phyloP scores from a whole-genome alignment of 92 coral and sea anemone species.

The Plumapathes pennacea region DNA sequence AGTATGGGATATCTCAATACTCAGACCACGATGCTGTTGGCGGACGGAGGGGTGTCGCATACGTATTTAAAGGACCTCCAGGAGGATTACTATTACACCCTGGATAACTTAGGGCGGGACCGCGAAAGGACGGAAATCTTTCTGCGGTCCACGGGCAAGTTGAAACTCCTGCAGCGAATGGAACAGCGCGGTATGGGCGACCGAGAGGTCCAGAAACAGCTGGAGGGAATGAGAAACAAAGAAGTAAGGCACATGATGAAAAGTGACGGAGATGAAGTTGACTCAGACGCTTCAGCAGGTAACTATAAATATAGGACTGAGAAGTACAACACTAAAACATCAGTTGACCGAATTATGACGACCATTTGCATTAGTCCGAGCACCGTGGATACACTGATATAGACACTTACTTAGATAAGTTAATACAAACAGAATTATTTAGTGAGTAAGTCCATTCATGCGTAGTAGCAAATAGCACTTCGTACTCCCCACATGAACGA shows the following conservation, averaged over 20 bases:
- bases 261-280: slow-evolving; percentile 35
- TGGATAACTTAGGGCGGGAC: slow-evolving; percentile 56
- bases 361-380: slow-evolving; percentile 19
- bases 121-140: slow-evolving; percentile 59
- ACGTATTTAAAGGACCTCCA: slow-evolving; percentile 73
- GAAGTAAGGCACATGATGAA: slow-evolving; percentile 64
- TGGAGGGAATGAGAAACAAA: slow-evolving; percentile 39
- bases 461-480: no score
- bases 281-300: slow-evolving; percentile 13
- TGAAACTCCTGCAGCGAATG: slow-evolving; percentile 37
- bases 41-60: slow-evolving; percentile 84
- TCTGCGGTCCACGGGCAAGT: slow-evolving; percentile 61
- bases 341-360: no score
- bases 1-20: slow-evolving; percentile 83
- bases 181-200: slow-evolving; percentile 35
- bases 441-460: no score
- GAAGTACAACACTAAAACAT: no score
- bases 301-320: no score
- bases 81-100: slow-evolving; percentile 60
- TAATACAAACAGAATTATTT: slow-evolving; percentile 1
- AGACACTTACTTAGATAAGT: neutral
- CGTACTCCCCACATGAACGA: no score
- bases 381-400: no score
- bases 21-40: slow-evolving; percentile 85
- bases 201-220: slow-evolving; percentile 23